Percentiles rank a stretch among this genome's conserved stretches.
phyloP scores from a whole-genome alignment of 2,888 invertebrate genomes.

The Boloria selene region DNA sequence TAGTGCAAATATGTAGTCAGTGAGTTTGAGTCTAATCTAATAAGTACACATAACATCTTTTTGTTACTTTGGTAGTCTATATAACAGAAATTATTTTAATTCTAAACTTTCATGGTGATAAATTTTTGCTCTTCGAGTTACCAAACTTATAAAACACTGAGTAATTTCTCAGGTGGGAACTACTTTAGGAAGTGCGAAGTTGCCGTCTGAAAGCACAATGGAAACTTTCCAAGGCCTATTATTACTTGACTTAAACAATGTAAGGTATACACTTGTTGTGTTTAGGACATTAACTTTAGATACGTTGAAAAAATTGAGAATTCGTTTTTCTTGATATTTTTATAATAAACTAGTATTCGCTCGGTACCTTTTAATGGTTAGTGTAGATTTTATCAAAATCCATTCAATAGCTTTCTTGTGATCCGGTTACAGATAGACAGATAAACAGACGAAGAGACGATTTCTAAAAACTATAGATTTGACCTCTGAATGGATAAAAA shows the following conservation, averaged over 20 bases:
- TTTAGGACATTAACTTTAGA: conserved; percentile 5
- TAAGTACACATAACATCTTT: neutral
- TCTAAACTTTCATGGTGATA: conserved; percentile 44
- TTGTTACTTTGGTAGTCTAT: neutral
- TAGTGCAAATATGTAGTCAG: too few species aligned
- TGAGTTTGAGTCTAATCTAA: too few species aligned
- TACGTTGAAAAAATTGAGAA: neutral
- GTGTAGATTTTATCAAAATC: too few species aligned
- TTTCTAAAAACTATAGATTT: too few species aligned
- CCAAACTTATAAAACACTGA: conserved; percentile 52
- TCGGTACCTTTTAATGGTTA: too few species aligned
- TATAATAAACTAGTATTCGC: too few species aligned
- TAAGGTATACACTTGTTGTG: neutral
- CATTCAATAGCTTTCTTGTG: too few species aligned
- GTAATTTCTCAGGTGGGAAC: conserved; percentile 58
- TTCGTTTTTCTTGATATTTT: too few species aligned
- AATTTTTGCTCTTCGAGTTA: conserved; percentile 47
- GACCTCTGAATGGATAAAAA: too few species aligned
- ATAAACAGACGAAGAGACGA: too few species aligned
- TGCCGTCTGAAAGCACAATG: conserved; percentile 38
- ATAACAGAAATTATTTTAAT: conserved; percentile 32
- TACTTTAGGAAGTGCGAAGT: conserved; percentile 50
- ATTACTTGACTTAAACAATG: conserved; percentile 48
- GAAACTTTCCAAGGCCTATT: conserved; percentile 46
- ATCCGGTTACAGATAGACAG: too few species aligned